A percentile compares a stretch with the other conserved stretches of the same genome.
Conservation (phyloP, 2,888 invertebrate genomes). For the Osedax frankpressi region DNA sequence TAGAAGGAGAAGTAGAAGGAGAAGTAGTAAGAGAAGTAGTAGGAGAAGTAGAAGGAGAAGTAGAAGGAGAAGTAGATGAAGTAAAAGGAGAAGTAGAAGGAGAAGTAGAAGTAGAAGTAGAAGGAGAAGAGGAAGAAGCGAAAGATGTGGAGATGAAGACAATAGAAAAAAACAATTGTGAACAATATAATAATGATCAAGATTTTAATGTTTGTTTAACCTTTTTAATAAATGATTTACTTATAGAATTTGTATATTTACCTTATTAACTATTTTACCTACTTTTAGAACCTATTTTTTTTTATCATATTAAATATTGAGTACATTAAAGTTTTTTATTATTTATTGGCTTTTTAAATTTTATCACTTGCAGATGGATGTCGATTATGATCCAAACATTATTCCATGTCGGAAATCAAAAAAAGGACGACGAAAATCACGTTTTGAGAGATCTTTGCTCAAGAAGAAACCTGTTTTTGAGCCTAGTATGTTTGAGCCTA, state of each 20-base stretch:
- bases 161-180: too few species aligned
- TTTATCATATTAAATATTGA: too few species aligned
- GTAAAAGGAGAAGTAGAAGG: neutral
- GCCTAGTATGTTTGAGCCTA: conserved; percentile 53
- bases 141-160: too few species aligned
- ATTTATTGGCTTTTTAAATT: too few species aligned
- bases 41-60: neutral
- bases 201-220: too few species aligned
- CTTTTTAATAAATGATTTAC: too few species aligned
- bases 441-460: conserved; percentile 61
- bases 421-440: conserved; percentile 51
- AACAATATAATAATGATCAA: too few species aligned
- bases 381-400: conserved; percentile 60
- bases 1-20: neutral
- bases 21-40: neutral
- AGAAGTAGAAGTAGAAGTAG: neutral
- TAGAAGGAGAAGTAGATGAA: neutral
- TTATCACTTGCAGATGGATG: conserved; percentile 78
- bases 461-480: conserved; percentile 72
- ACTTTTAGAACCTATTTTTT: too few species aligned
- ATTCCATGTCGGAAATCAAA: neutral
- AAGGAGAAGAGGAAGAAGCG: neutral
- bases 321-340: too few species aligned
- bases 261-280: too few species aligned
- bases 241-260: too few species aligned